Base-by-base conservation (phyloP, 2,797 vertebrate genomes). In the Telmatherina bonti region DNA sequence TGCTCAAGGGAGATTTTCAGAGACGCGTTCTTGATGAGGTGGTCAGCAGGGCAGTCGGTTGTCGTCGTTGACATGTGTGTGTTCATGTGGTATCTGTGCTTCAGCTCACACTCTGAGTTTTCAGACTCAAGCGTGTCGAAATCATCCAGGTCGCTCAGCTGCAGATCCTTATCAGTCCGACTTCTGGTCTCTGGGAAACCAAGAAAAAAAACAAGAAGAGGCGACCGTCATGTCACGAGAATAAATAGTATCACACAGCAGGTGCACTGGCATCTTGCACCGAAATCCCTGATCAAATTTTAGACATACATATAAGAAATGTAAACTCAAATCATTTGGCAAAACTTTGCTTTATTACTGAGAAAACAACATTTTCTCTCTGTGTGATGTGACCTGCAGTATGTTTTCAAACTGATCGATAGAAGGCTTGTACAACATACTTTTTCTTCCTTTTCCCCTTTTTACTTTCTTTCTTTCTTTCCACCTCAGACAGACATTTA, bases 81-180 rank as follows among this genome's bases (percentile, higher is more conserved):
- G 87, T 95, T 95, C 91, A 95, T 90, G 75, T 94, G 91, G 78
- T 94, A 95, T 58, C 95, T 95, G 70, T 95, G 94, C 78, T 98
- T 96, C 84, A 97, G 84, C 84, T 98, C 96, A 60, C 97, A 97
- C 82, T 97, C 97, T 0, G 96, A 96, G 88, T 88, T 95, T 87
- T 98, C 97, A 0, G 96, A 96, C 84, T 98, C 97, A 45, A 98
- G 94, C 3, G 96, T 88, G 76, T 97, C 97, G 64, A 98, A 96
- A 70, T 99, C 97, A 8, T 99, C 97, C 91, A 99, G 70, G 86
- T 98, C 97, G 83, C 97, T 99, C 61, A 99, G 87, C 89, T 97
- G 96, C 35, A 98, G 94, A 27, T 97, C 97, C 85, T 98, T 98
- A 83, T 97, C 96, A 2, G 96, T 93, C 76, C 96, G 96, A 88